Evolutionary conservation across 2,888 invertebrate species (phyloP).

Genomic region (Charanyca ferruginea): DNA sequence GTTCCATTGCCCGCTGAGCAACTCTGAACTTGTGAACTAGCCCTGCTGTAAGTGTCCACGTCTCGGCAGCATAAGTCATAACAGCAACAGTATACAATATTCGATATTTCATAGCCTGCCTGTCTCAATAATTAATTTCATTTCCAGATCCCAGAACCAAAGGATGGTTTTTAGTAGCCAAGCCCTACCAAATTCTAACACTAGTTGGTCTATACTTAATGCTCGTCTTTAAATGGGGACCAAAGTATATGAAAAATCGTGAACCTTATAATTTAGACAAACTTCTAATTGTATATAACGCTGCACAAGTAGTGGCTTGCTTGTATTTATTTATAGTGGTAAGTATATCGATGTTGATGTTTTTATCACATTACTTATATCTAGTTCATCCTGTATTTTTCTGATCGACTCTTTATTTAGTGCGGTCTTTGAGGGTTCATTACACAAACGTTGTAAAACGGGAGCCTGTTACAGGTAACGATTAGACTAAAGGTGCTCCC

Average conservation of each 20-base stretch:
- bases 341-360: conserved; percentile 66
- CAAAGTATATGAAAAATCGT: conserved; percentile 93
- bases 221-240: conserved; percentile 94
- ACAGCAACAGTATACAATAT: too few relatives aligned
- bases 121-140: too few relatives aligned
- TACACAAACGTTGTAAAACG: too few relatives aligned
- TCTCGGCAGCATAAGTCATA: too few relatives aligned
- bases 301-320: conserved; percentile 92
- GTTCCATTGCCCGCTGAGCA: too few relatives aligned
- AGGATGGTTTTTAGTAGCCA: conserved; percentile 92
- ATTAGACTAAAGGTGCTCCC: too few relatives aligned
- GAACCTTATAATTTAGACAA: conserved; percentile 92
- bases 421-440: too few relatives aligned
- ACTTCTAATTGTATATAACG: conserved; percentile 93
- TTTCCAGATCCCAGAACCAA: conserved; percentile 92
- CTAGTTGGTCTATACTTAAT: conserved; percentile 92
- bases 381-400: not conserved
- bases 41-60: too few relatives aligned
- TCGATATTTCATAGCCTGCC: too few relatives aligned
- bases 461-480: too few relatives aligned
- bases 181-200: conserved; percentile 91
- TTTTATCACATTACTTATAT: not conserved
- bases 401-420: too few relatives aligned
- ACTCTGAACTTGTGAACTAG: too few relatives aligned
- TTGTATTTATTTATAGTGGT: conserved; percentile 89